Conservation (phyloP, 2,113 vertebrate species). For the Plecturocebus donacophilus region DNA sequence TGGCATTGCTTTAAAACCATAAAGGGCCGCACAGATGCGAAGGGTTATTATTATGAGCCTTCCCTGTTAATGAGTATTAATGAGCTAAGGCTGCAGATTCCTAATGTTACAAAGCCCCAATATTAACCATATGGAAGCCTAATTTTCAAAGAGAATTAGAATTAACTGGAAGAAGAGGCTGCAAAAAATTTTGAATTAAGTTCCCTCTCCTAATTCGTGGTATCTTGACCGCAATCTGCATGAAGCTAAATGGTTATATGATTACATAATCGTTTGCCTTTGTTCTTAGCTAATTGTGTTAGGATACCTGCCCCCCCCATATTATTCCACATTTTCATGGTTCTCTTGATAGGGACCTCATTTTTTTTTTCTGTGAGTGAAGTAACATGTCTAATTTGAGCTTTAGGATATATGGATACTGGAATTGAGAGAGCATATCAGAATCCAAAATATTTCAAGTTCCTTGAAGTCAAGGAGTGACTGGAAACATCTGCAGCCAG, state of each 20-base stretch:
- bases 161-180: constrained; percentile 42
- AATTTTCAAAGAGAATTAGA: constrained; percentile 60
- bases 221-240: constrained; percentile 23
- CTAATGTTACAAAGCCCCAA: constrained; percentile 30
- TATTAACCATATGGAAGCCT: constrained; percentile 60
- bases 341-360: neutral
- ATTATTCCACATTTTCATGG: constrained; percentile 16
- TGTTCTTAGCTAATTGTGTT: constrained; percentile 55
- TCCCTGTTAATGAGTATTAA: constrained; percentile 68
- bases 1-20: constrained; percentile 32
- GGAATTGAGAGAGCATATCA: neutral
- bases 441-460: neutral
- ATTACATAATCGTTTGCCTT: constrained; percentile 52
- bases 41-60: constrained; percentile 48
- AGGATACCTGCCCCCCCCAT: neutral
- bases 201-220: neutral
- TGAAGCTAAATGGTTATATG: neutral
- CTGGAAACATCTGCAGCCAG: neutral
- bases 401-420: neutral
- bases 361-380: constrained; percentile 41
- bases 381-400: constrained; percentile 41
- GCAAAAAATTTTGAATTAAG: neutral
- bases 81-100: constrained; percentile 40
- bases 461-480: neutral
- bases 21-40: neutral